phyloP scores from a whole-genome alignment of 2,888 invertebrate genomes.

The Leptopilina drosophilae region DNA sequence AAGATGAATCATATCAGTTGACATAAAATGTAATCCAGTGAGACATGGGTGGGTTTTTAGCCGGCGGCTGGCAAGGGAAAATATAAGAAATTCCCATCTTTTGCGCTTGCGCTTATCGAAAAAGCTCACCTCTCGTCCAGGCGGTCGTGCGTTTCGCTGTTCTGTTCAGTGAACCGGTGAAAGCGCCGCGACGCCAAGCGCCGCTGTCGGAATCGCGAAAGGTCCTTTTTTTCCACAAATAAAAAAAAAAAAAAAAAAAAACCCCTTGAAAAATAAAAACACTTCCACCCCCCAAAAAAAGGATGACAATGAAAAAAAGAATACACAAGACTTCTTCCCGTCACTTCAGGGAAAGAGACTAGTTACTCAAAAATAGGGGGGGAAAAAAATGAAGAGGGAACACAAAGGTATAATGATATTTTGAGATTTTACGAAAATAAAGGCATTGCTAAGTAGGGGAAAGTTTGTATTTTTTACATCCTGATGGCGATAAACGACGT shows the following conservation, averaged over 20 bases:
- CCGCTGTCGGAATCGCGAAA: constrained; percentile 29
- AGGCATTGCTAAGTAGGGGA: too few species aligned
- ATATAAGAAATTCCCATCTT: constrained; percentile 36
- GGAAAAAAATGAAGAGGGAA: too few species aligned
- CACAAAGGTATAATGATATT: too few species aligned
- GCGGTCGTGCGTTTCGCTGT: constrained; percentile 45
- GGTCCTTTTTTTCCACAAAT: not conserved
- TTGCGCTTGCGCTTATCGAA: constrained; percentile 43
- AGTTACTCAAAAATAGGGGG: too few species aligned
- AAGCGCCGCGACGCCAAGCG: constrained; percentile 52
- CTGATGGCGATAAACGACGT: not conserved
- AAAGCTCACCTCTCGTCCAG: constrained; percentile 43
- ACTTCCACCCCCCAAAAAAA: not conserved
- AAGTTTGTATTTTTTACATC: not conserved
- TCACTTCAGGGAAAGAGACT: too few species aligned
- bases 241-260: not conserved
- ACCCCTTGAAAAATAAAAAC: not conserved
- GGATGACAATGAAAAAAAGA: too few species aligned
- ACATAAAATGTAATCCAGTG: constrained; percentile 25
- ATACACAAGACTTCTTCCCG: too few species aligned
- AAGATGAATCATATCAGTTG: constrained; percentile 19
- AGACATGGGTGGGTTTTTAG: constrained; percentile 29
- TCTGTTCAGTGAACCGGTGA: constrained; percentile 58
- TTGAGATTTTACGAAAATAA: too few species aligned
- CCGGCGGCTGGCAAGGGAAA: constrained; percentile 29